phyloP scores from a whole-genome alignment of 2,888 invertebrate genomes.

The Junonia oenone region DNA sequence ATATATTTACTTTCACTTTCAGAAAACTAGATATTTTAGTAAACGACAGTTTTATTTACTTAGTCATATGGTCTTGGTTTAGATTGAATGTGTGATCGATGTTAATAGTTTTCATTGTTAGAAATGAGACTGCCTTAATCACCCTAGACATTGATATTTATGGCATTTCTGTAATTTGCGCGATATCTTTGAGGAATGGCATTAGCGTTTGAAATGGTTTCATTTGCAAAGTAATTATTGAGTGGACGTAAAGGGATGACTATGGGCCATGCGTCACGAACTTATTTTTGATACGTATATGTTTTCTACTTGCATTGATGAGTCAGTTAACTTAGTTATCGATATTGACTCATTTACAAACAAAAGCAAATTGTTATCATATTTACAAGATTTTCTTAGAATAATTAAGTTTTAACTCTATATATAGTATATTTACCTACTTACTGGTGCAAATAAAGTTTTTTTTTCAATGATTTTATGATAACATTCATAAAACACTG shows the following conservation, averaged over 20 bases:
- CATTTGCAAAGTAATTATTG: conserved; percentile 41
- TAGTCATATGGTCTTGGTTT: background rate
- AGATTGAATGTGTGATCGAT: background rate
- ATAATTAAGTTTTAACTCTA: background rate
- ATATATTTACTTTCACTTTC: no score
- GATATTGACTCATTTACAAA: conserved; percentile 51
- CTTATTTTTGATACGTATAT: conserved; percentile 45
- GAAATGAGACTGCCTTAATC: background rate
- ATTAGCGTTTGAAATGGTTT: conserved; percentile 17
- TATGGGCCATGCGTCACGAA: conserved; percentile 56
- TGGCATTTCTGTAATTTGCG: background rate
- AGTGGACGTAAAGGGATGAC: conserved; percentile 39
- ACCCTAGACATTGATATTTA: background rate
- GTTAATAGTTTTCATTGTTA: background rate
- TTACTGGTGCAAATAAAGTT: no score
- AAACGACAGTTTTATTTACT: no score
- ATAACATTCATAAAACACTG: no score
- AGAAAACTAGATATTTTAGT: no score
- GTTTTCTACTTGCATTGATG: conserved; percentile 49
- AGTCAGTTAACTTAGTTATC: conserved; percentile 57
- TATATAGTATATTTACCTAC: no score
- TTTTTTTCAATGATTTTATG: no score
- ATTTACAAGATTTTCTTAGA: background rate
- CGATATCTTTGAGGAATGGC: background rate
- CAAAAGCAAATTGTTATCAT: conserved; percentile 15